Conservation (phyloP, 92 coral and sea anemone species). For the Phenganax stokvisi region DNA sequence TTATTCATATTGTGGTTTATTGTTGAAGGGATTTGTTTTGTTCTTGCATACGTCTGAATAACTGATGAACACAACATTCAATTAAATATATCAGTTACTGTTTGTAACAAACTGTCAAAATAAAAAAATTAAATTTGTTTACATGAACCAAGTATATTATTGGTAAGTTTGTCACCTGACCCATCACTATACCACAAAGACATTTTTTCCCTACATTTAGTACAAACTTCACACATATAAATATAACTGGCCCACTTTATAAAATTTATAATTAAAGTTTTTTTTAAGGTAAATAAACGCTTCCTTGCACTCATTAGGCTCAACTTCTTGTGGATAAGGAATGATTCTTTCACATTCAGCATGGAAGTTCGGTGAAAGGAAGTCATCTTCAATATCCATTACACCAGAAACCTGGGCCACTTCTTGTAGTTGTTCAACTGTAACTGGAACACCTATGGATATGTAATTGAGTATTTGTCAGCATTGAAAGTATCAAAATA, state of each 20-base stretch:
- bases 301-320: constrained; percentile 28
- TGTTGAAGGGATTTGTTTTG: constrained; percentile 14
- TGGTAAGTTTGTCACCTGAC: neutral
- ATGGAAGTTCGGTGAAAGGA: constrained; percentile 18
- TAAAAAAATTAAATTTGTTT: too few species aligned
- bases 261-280: constrained; percentile 10
- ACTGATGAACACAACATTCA: constrained; percentile 8
- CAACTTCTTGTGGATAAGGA: constrained; percentile 23
- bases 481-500: neutral
- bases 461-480: constrained; percentile 2
- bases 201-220: constrained; percentile 7
- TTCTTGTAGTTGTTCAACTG: constrained; percentile 30
- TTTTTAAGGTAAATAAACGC: constrained; percentile 16
- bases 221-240: neutral
- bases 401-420: constrained; percentile 34
- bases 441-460: constrained; percentile 22
- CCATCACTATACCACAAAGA: neutral
- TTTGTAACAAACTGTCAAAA: too few species aligned
- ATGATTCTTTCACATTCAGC: constrained; percentile 23
- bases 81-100: neutral
- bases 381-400: constrained; percentile 7
- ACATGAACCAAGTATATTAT: neutral
- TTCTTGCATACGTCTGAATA: neutral
- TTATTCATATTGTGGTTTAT: neutral
- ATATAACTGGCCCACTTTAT: neutral